phyloP scores from a whole-genome alignment of 2,888 invertebrate genomes.

The Penaeus monodon region DNA sequence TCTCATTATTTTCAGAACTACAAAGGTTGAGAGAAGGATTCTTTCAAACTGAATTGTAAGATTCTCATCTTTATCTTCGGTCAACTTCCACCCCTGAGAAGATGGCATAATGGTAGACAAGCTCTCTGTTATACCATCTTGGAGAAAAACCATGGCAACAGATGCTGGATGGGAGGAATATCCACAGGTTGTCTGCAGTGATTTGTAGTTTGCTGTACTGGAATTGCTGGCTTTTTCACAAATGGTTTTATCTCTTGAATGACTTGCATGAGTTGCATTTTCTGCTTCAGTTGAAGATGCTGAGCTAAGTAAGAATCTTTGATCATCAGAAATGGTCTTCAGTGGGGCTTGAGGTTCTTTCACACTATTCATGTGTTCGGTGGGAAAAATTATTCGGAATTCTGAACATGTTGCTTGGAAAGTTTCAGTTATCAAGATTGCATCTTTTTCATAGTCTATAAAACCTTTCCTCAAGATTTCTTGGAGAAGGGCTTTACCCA shows the following conservation, averaged over 20 bases:
- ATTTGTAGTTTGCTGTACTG: too few species aligned
- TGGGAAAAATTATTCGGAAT: constrained; percentile 9
- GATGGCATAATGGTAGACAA: constrained; percentile 39
- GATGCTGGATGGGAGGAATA: constrained; percentile 17
- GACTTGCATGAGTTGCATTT: too few species aligned
- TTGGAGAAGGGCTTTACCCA: constrained; percentile 9
- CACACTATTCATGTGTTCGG: not conserved
- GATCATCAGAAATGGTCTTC: not conserved
- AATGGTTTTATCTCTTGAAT: too few species aligned
- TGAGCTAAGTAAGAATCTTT: not conserved
- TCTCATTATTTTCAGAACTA: not conserved
- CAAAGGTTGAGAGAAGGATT: constrained; percentile 34
- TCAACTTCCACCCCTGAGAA: constrained; percentile 41
- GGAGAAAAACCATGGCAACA: constrained; percentile 28
- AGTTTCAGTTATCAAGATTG: not conserved
- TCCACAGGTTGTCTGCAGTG: not conserved
- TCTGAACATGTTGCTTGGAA: constrained; percentile 1
- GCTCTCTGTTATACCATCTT: constrained; percentile 12
- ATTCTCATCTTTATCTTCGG: constrained; percentile 23
- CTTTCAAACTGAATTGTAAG: not conserved
- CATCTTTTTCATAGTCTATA: not conserved
- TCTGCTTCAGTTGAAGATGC: too few species aligned
- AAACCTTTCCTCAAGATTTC: constrained; percentile 20
- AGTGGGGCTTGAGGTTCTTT: not conserved
- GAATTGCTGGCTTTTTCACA: too few species aligned